Conservation (phyloP, 2,888 invertebrate genomes). For the Colostygia pectinataria region DNA sequence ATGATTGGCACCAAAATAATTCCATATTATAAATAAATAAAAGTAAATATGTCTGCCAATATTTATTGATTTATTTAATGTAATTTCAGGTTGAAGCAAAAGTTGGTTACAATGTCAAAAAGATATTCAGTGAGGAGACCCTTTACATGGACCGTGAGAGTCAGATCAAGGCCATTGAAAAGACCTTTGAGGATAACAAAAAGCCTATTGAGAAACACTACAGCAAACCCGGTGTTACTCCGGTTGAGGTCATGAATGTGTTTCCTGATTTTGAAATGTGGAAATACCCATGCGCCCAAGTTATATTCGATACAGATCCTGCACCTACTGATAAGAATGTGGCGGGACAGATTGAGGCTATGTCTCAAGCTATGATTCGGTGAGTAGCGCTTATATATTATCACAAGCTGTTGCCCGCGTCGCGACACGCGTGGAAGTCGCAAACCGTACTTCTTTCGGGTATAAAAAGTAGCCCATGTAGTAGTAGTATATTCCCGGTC, state of each 20-base stretch:
- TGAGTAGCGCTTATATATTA: conserved; percentile 55
- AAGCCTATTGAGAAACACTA: conserved; percentile 94
- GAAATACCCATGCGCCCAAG: conserved; percentile 99
- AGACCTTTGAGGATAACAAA: conserved; percentile 96
- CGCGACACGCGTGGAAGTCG: too few species aligned
- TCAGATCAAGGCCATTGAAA: conserved; percentile 98
- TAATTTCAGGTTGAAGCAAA: conserved; percentile 93
- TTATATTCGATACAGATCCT: conserved; percentile 99
- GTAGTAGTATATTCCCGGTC: too few species aligned
- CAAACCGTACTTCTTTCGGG: too few species aligned
- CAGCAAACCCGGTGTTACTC: conserved; percentile 96
- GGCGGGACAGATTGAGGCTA: conserved; percentile 96
- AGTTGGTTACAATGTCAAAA: conserved; percentile 99
- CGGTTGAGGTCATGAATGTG: conserved; percentile 92
- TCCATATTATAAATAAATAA: too few species aligned
- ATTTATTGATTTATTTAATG: not conserved
- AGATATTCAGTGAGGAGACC: conserved; percentile 94
- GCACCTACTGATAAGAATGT: conserved; percentile 94
- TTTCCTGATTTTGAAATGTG: conserved; percentile 98
- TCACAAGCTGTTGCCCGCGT: too few species aligned
- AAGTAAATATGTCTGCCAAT: too few species aligned
- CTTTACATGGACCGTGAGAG: conserved; percentile 98
- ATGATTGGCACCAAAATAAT: too few species aligned
- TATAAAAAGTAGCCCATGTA: too few species aligned
- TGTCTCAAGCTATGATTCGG: conserved; percentile 99